Base-by-base conservation (phyloP, 2,113 vertebrate species). In the Myiopsitta monachus region DNA sequence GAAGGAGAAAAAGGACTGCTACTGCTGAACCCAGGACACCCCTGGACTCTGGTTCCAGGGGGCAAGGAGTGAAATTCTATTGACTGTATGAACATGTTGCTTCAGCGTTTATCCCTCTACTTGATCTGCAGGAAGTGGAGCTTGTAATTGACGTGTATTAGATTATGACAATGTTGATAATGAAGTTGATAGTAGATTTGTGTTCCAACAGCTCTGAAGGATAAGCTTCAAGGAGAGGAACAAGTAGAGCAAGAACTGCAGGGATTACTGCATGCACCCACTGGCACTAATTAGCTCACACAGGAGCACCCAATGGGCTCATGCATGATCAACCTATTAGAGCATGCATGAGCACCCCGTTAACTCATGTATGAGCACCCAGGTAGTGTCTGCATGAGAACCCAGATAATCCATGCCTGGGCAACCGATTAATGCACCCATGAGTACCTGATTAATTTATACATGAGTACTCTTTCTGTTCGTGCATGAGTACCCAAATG, bases 71-170 rank as follows among this genome's bases (percentile, higher is more conserved):
- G 78, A 74, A 19, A 70, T 67, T 51, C 44, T 38, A 23, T 30
- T 12, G 15, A 63, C 28, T 1, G 0, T 7, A 2, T 7, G 8
- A 33, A 54, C 17, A 30, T 1, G 1, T 47, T 54, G 10, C n/a
- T 83, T 69, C 54, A 41, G 36, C 6, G 24, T 49, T 44, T 49
- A 66, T 49, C 44, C 27, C 41, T 67, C 33, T 3, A 8, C 17
- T 26, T 83, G 73, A 6, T 13, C 36, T 4, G 1, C 54, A 39
- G 63, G 36, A 54, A 79, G 27, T 3, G 9, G 12, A 66, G 33
- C 24, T 62, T 57, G 27, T 44, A 57, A 51, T 9, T 1, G 2
- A 17, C 31, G 10, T 13, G 6, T 46, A 5, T 74, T 57, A 19
- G 77, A 46, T 33, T 30, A 59, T 9, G 38, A 57, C 2, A 10